These are phyloP conservation scores for Pantherophis guttatus DNA, from an alignment of 2,113 vertebrate species.

Conservation along the genomic window DNA sequence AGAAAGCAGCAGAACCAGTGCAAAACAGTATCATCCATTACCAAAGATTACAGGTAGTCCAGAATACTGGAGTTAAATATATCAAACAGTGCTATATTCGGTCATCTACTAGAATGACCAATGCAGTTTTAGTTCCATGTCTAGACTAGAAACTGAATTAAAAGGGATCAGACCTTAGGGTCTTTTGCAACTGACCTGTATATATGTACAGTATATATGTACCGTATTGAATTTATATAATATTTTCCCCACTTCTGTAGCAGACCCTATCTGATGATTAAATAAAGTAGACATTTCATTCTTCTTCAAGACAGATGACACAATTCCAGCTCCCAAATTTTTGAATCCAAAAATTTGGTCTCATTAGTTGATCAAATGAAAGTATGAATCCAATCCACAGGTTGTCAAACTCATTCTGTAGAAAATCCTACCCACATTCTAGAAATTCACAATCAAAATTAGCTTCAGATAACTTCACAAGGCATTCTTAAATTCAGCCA, in stretches of 20 bases:
- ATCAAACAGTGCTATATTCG: not conserved
- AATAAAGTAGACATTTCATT: not conserved
- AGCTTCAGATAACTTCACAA: not conserved
- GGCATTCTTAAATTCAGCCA: not conserved
- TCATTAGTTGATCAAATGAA: not conserved
- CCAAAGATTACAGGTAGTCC: not conserved
- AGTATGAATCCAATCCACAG: not conserved
- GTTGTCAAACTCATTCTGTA: not conserved
- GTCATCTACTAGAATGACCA: not conserved
- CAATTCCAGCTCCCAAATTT: not conserved
- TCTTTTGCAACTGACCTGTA: not conserved
- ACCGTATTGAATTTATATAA: not conserved
- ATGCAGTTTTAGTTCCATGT: not conserved
- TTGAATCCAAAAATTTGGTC: not conserved
- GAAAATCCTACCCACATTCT: not conserved
- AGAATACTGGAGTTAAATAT: not conserved
- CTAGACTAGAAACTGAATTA: not conserved
- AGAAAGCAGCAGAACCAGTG: not conserved
- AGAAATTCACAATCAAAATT: not conserved
- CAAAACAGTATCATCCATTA: not conserved
- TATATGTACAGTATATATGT: not conserved
- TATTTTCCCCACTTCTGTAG: not conserved
- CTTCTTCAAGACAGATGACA: not conserved
- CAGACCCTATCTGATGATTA: not conserved
- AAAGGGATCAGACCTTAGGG: not conserved